A percentile compares a stretch with the other conserved stretches of the same genome.
Conservation (phyloP, 64 coral and sea anemone genomes). For the Stichodactyla mertensii region DNA sequence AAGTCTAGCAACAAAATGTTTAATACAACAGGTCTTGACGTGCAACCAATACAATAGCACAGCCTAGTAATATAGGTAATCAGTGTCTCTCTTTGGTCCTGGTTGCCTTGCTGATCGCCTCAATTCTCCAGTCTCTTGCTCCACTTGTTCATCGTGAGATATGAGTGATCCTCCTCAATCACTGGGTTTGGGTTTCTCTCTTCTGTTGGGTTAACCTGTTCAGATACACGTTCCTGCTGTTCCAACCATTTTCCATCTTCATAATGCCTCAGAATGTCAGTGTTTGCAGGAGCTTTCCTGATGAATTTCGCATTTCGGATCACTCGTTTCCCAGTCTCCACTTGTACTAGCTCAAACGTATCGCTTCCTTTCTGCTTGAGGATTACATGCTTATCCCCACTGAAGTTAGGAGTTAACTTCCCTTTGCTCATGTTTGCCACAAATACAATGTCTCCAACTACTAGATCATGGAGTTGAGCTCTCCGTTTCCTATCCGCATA, state of each 20-base stretch:
- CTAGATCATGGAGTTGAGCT: constrained; percentile 10
- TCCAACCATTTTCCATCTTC: constrained; percentile 2
- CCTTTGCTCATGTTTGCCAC: constrained; percentile 32
- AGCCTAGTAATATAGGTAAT: no score
- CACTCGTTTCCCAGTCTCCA: constrained; percentile 24
- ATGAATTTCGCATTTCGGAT: constrained; percentile 49
- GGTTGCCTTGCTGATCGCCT: constrained; percentile 16
- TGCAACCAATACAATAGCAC: not conserved
- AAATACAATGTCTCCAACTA: no score
- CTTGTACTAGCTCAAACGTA: constrained; percentile 32
- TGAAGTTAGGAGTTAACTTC: constrained; percentile 34
- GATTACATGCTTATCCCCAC: constrained; percentile 32
- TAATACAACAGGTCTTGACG: not conserved
- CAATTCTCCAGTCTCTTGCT: not conserved
- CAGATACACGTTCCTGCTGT: not conserved
- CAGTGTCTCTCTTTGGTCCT: constrained; percentile 7
- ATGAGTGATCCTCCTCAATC: not conserved
- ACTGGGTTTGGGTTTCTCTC: not conserved
- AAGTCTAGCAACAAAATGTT: not conserved
- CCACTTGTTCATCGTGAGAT: not conserved
- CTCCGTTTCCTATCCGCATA: constrained; percentile 19
- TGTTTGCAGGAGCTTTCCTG: constrained; percentile 36
- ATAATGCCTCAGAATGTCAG: no score
- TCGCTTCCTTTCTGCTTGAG: constrained; percentile 33
- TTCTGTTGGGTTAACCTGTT: not conserved